These are phyloP conservation scores for Channa striata DNA, from an alignment of 2,797 vertebrate species.

Conservation along the genomic window DNA sequence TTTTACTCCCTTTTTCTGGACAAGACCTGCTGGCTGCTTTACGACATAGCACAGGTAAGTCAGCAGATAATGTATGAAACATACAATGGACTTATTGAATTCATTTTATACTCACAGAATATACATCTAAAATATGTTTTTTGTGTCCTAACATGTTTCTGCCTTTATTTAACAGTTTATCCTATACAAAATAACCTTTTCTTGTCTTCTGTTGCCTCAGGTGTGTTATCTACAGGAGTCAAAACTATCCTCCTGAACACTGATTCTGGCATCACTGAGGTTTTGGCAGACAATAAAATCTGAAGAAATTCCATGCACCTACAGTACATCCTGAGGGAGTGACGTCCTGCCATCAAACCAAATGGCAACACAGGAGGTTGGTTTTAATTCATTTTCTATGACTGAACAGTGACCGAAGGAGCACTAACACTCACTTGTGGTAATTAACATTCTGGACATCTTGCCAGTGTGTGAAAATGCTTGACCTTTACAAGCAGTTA, in stretches of 20 bases:
- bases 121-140: too few species aligned
- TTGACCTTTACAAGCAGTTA: slow-evolving; percentile 32
- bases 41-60: slow-evolving; percentile 30
- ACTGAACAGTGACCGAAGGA: not conserved
- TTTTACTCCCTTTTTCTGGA: slow-evolving; percentile 9
- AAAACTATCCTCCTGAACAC: not conserved
- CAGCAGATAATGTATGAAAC: not conserved
- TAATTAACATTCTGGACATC: slow-evolving; percentile 34
- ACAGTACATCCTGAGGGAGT: slow-evolving; percentile 39
- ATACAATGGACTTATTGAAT: not conserved
- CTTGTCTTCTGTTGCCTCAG: not conserved
- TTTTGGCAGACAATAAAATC: slow-evolving; percentile 35
- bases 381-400: slow-evolving; percentile 7
- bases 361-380: slow-evolving; percentile 80
- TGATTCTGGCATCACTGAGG: not conserved
- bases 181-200: too few species aligned
- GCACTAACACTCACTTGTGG: slow-evolving; percentile 18
- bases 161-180: too few species aligned
- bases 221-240: not conserved
- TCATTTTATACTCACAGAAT: not conserved
- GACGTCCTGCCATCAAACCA: slow-evolving; percentile 29
- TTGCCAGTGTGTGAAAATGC: slow-evolving; percentile 45
- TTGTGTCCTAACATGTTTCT: too few species aligned
- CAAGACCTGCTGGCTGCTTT: slow-evolving; percentile 4
- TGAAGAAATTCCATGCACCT: slow-evolving; percentile 49